Evolutionary conservation across 2,113 vertebrate genomes (phyloP), one percentile per base, ranked within the genome.

Genomic region (Pionites leucogaster): DNA sequence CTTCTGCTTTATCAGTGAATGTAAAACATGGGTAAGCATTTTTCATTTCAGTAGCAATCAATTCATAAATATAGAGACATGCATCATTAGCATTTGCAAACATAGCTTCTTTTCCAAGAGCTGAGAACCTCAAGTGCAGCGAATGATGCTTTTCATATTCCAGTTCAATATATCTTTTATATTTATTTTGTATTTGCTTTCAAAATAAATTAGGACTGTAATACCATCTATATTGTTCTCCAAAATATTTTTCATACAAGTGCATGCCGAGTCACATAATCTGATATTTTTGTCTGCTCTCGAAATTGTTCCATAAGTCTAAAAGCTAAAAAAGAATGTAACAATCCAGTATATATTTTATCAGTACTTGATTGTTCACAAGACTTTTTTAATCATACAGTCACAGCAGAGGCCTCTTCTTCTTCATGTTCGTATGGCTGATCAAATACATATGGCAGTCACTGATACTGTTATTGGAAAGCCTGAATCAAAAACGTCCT

Each of bases 71-170:
- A 70, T 6, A 71, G 3, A 37, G 53, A 53, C 37, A 75, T 3
- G 4, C 53, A 75, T 89, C 67, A 35, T 37, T 60, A 88, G 31
- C 64, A 90, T 78, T 86, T 91, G 60, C 55, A 92, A 89, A 86
- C 9, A 55, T 5, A 0, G 0, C 13, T 12, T 64, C 33, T 91
- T 76, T 84, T 86, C 62, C 47, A 76, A 75, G 15, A 92, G 17
- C 23, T 60, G 69, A 94, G 57, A 52, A 62, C 10, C 19, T 90
- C 55, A 89, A 79, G 57, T 57, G 35, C 27, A 27, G 15, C 44
- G 53, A 89, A 81, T 44, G 13, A 84, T 86, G 24, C 1, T 75
- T 91, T 77, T 68, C 33, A 59, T 59, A 50, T 81, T 70, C 7
- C 5, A 71, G 16, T 64, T 63, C 55, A 88, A 63, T 69, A 35